Evolutionary conservation across 2,797 vertebrate genomes (phyloP), one percentile per base, ranked within the genome.

Genomic region (Oreonectes daqikongensis): DNA sequence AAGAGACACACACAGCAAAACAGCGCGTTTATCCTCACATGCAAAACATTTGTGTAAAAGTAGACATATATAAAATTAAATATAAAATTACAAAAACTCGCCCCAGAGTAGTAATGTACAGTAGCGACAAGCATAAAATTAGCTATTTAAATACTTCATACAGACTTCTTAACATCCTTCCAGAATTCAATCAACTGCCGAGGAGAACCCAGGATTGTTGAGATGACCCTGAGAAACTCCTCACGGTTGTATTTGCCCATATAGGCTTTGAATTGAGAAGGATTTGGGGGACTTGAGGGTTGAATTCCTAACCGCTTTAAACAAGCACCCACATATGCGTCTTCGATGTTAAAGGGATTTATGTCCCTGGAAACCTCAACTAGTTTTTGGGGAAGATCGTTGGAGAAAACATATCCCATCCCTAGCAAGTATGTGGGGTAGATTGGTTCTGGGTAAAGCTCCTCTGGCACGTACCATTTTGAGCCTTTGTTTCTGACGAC

Each of bases 351-450:
- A 40, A 93, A 91, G 1, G 86, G 71, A 0, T 75, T 86, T 59
- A 94, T 28, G 0, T 12, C 42, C 18, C 93, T 91, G 0, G 90
- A 93, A 1, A 30, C 57, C 0, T 38, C 26, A 4, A 94, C 90
- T 0, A 88, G 72, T 46, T 84, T 89, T 0, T 0, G 0, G 1
- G 92, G 90, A 24, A 94, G 82, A 35, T 93, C 90, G 0, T 60
- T 92, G 0, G 95, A 95, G 55, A 95, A 86, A 1, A 94, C 59
- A 7, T 95, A 94, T 0, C 81, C 94, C 72, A 94, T 90, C 0
- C 94, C 94, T 4, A 90, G 84, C 10, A 87, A 72, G 81, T 95
- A 95, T 0, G 90, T 87, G 0, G 92, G 92, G 77, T 93, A 94
- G 0, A 5, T 35, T 15, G 70, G 0, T 0, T 88, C 78, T 5